A percentile compares a stretch with the other conserved stretches of the same genome.
These are phyloP conservation scores for Lepetodrilus schrolli DNA, from an alignment of 2,888 invertebrate species.

Conservation along the genomic window DNA sequence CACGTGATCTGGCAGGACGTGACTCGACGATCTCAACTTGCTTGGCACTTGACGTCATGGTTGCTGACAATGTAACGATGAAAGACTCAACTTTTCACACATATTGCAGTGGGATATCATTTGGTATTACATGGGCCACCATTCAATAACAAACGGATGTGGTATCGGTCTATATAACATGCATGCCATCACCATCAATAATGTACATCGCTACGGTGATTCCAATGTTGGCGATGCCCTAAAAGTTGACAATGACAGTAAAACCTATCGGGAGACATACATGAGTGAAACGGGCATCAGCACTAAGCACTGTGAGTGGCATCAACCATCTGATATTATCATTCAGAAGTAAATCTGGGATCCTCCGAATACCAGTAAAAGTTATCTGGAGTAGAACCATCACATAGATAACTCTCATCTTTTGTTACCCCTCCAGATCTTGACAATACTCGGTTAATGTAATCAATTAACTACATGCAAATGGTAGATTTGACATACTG, in stretches of 20 bases:
- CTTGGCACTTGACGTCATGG: constrained; percentile 21
- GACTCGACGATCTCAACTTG: constrained; percentile 5
- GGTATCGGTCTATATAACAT: background rate
- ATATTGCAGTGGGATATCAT: constrained; percentile 19
- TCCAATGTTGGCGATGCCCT: background rate
- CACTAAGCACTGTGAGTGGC: too few relatives aligned
- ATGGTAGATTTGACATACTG: too few relatives aligned
- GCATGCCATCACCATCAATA: background rate
- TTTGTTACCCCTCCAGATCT: too few relatives aligned
- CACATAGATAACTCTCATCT: too few relatives aligned
- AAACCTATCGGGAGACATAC: too few relatives aligned
- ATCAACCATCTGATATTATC: too few relatives aligned
- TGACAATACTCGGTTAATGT: too few relatives aligned
- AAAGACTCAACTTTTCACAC: constrained; percentile 3
- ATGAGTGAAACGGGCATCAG: too few relatives aligned
- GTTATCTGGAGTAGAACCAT: too few relatives aligned
- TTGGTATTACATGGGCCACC: constrained; percentile 11
- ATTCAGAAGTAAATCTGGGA: too few relatives aligned
- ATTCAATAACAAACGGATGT: background rate
- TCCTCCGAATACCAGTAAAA: too few relatives aligned
- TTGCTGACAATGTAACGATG: constrained; percentile 17
- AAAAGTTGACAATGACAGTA: background rate
- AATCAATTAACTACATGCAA: too few relatives aligned
- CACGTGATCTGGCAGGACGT: constrained; percentile 21
- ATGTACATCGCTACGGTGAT: background rate